phyloP scores from a whole-genome alignment of 1,140 invertebrate species.

The Drosophila tsacasi region DNA sequence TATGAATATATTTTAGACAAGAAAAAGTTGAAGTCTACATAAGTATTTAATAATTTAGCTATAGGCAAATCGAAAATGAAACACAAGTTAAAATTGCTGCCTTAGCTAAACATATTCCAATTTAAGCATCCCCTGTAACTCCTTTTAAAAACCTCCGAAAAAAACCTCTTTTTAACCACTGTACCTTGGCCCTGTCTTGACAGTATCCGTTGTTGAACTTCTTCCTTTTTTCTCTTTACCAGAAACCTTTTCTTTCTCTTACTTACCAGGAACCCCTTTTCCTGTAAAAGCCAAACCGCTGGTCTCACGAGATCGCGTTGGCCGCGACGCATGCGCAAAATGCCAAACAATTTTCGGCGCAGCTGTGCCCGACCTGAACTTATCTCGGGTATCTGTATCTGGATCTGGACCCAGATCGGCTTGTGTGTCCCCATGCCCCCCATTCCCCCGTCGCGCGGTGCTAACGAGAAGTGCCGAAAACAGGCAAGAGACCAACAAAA shows the following conservation, averaged over 20 bases:
- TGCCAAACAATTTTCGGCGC: conserved; percentile 78
- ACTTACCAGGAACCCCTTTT: conserved; percentile 1
- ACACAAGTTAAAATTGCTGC: neutral
- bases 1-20: neutral
- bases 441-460: conserved; percentile 42
- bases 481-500: conserved; percentile 43
- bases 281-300: neutral
- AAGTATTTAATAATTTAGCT: neutral
- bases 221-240: neutral
- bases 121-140: neutral
- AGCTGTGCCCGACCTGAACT: conserved; percentile 76
- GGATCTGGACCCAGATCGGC: conserved; percentile 16
- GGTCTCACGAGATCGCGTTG: conserved; percentile 44
- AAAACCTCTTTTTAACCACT: conserved; percentile 17
- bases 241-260: no score
- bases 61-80: neutral
- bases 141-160: neutral
- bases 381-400: conserved; percentile 75
- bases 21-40: neutral
- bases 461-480: conserved; percentile 81
- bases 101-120: neutral
- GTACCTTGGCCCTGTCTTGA: conserved; percentile 25
- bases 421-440: neutral
- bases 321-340: conserved; percentile 76
- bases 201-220: conserved; percentile 23